Conservation (phyloP, 2,888 invertebrate genomes). For the Synanthedon formicaeformis region DNA sequence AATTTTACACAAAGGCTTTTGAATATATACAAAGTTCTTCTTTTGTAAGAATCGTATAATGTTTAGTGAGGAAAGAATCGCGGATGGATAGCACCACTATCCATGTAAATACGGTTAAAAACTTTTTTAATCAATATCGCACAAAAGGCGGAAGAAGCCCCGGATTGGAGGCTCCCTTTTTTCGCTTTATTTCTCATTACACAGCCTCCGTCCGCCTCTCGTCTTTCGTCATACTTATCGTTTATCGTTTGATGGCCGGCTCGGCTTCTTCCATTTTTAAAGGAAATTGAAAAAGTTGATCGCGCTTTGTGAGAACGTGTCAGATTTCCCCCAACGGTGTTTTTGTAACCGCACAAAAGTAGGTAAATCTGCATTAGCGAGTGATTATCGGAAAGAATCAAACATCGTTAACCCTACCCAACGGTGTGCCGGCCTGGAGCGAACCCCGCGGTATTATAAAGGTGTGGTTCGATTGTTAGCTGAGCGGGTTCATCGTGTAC, state of each 20-base stretch:
- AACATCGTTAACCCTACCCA: constrained; percentile 44
- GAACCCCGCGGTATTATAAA: constrained; percentile 19
- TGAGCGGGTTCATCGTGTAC: constrained; percentile 2
- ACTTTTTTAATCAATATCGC: constrained; percentile 61
- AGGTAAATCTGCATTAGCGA: constrained; percentile 37
- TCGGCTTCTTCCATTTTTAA: constrained; percentile 27
- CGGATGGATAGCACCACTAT: neutral
- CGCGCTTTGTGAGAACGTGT: constrained; percentile 10
- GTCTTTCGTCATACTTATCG: constrained; percentile 60
- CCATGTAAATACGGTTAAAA: constrained; percentile 48
- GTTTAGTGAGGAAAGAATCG: neutral
- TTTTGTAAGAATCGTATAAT: too few relatives aligned
- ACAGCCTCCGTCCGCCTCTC: constrained; percentile 37
- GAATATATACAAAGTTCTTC: too few relatives aligned
- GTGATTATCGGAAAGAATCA: constrained; percentile 63
- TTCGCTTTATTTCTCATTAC: constrained; percentile 48
- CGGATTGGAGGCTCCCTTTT: constrained; percentile 17
- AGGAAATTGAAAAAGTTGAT: constrained; percentile 62
- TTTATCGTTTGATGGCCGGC: constrained; percentile 60
- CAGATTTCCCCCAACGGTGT: neutral
- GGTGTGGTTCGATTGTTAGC: constrained; percentile 13
- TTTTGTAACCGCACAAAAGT: neutral
- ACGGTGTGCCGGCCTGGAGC: constrained; percentile 14
- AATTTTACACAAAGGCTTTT: too few relatives aligned
- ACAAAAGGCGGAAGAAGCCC: constrained; percentile 17